Base-by-base conservation (phyloP, 2,888 invertebrate species). In the Drosophila bunnanda region DNA sequence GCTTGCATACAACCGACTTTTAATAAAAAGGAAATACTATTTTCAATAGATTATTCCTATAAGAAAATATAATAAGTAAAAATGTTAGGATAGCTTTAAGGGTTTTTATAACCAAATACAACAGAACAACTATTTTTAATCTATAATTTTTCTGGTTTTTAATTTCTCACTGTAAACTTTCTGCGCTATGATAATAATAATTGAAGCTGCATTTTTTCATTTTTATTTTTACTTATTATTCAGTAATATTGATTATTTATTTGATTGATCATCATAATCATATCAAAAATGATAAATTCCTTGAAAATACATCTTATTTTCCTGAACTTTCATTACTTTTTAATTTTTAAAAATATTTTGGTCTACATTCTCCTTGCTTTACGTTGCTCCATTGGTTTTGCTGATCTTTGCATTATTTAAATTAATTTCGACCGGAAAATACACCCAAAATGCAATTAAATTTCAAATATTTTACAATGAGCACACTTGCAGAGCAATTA, bases 401-500 rank as follows among this genome's bases (percentile, higher is more conserved):
- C 46, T 62, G 32, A 59, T 48, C 17, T 20, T 28, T 41, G 34
- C 32, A 60, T 62, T 59, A 22, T 58, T 17, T 5, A 58, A 58
- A 30, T 58, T 5, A 30, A 62, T 58, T 56, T 62, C 9, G 13
- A 38, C 38, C 61, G 28, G 22, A 46, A 54, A 62, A 32, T 56
- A 12, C 56, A 28, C 41, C 15, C 60, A 25, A 22, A 55, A 17
- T 57, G 44, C 62, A 38, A 39, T 58, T 60, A 48, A 34, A 41
- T 41, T 50, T 25, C 46, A 17, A 48, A 48, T 25, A 62, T 32
- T 62, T 46, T 20, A 30, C n/a, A 39, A 68, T 61, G 55, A 48
- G 44, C 46, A 48, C 50, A 54, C 41, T 44, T 60, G 13, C 66
- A 53, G 17, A 12, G 53, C 43, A 62, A 52, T 61, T 61, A 43